These are phyloP conservation scores for Merops nubicus DNA, from an alignment of 2,113 vertebrate species.

Conservation along the genomic window DNA sequence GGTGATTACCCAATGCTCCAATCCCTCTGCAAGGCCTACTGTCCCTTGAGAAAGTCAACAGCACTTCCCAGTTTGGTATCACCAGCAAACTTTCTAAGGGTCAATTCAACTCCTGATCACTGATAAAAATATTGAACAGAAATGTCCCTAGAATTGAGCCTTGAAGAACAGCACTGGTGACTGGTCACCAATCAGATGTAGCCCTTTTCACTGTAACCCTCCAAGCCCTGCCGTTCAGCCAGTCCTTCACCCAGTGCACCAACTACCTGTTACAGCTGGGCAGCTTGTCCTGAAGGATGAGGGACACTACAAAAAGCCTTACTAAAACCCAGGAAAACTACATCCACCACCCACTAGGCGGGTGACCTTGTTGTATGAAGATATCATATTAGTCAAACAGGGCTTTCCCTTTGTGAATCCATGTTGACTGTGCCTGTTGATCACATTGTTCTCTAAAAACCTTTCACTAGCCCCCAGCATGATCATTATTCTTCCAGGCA, in stretches of 20 bases:
- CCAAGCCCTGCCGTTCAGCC: not conserved
- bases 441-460: not conserved
- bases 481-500: not conserved
- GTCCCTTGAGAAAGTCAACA: not conserved
- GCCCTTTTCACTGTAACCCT: too few species aligned
- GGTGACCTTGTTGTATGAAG: too few species aligned
- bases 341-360: too few species aligned
- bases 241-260: not conserved
- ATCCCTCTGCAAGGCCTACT: not conserved
- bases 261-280: not conserved
- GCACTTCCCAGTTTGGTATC: not conserved
- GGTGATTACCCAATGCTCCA: not conserved
- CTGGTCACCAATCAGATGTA: accelerated
- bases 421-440: not conserved
- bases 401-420: too few species aligned
- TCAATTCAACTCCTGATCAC: not conserved
- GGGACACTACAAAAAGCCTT: not conserved
- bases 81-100: not conserved
- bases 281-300: not conserved
- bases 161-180: accelerated
- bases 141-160: not conserved
- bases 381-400: too few species aligned
- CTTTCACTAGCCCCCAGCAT: not conserved
- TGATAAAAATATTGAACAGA: not conserved
- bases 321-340: not conserved